Conservation (phyloP, 2,113 vertebrate genomes). For the Rafetus swinhoei region DNA sequence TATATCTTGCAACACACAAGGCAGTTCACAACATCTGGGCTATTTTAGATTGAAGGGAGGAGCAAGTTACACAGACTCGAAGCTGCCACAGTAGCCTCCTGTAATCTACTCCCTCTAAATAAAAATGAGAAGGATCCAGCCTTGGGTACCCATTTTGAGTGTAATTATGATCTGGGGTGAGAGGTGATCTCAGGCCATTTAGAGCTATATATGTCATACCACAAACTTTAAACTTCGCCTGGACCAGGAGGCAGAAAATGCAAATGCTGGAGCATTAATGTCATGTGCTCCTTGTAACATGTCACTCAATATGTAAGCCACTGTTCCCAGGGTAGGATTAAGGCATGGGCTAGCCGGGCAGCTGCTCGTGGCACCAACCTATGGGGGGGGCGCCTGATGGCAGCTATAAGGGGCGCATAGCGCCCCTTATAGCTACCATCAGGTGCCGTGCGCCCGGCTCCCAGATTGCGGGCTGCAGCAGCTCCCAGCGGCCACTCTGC, state of each 20-base stretch:
- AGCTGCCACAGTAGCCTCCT: accelerated
- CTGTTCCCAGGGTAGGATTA: too few relatives aligned
- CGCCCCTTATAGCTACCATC: too few relatives aligned
- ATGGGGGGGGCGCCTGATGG: too few relatives aligned
- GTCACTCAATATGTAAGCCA: too few relatives aligned
- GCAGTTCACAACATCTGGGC: background rate
- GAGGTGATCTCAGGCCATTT: background rate
- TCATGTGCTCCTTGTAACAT: background rate
- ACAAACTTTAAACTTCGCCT: background rate
- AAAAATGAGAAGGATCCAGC: background rate
- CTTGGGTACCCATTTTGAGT: background rate
- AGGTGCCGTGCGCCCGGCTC: too few relatives aligned
- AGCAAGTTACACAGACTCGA: background rate
- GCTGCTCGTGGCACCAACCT: too few relatives aligned
- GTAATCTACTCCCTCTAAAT: background rate
- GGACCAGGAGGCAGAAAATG: background rate
- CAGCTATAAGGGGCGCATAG: too few relatives aligned
- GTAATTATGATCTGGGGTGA: background rate
- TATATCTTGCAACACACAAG: background rate
- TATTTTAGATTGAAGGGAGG: background rate
- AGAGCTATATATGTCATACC: background rate
- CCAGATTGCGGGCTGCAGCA: too few relatives aligned
- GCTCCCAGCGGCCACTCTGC: too few relatives aligned
- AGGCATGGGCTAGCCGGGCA: too few relatives aligned
- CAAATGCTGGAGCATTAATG: background rate